Conservation (phyloP, 2,113 vertebrate species). For the Probosciger aterrimus region DNA sequence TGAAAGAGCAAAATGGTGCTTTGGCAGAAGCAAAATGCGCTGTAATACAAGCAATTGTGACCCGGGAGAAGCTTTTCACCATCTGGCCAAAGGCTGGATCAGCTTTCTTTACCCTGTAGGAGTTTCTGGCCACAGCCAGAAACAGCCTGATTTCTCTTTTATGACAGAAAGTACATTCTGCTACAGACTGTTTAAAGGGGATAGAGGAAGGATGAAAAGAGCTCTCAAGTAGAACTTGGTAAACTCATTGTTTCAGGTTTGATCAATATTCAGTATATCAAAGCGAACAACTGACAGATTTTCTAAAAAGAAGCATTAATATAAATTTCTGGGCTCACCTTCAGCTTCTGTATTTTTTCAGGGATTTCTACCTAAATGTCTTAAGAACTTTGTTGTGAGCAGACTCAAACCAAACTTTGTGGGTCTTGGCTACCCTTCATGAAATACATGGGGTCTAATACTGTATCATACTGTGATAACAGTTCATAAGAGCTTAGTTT, state of each 20-base stretch:
- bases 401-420: background rate
- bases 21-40: background rate
- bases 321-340: background rate
- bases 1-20: background rate
- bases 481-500: background rate
- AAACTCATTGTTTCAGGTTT: background rate
- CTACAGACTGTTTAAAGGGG: background rate
- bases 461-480: background rate
- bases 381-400: background rate
- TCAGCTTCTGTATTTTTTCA: background rate
- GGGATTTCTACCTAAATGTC: background rate
- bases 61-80: background rate
- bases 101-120: background rate
- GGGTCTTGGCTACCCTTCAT: background rate
- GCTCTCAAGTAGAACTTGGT: background rate
- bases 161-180: background rate
- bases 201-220: background rate
- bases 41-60: background rate
- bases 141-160: slow-evolving; percentile 13
- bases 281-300: background rate
- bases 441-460: background rate
- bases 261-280: background rate
- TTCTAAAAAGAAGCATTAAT: background rate
- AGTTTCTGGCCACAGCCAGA: background rate
- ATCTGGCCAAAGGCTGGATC: background rate